These are phyloP conservation scores for Graptemys geographica DNA, from an alignment of 2,797 vertebrate species.

Conservation along the genomic window DNA sequence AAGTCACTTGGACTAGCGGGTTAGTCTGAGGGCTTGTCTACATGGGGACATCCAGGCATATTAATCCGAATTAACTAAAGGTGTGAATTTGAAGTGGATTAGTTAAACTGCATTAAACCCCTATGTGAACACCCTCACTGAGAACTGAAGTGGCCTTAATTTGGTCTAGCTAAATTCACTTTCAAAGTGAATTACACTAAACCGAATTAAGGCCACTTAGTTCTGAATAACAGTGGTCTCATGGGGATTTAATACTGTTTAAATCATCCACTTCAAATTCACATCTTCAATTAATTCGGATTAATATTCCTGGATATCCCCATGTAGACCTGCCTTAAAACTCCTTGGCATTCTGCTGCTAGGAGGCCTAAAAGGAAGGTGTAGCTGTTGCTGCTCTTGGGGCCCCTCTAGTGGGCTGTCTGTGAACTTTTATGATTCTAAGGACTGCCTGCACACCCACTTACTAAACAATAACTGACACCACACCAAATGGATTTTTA, in stretches of 20 bases:
- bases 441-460: neutral
- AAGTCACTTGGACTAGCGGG: too few species aligned
- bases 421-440: neutral
- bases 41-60: too few species aligned
- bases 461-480: neutral
- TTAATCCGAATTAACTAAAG: too few species aligned
- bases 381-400: neutral
- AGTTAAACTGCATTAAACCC: too few species aligned
- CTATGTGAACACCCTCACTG: neutral
- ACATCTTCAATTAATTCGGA: neutral
- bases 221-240: neutral
- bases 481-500: neutral
- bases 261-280: neutral
- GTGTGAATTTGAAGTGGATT: too few species aligned
- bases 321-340: neutral
- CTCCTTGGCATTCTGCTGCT: neutral
- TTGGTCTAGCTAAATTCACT: neutral
- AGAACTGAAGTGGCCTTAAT: neutral
- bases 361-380: neutral
- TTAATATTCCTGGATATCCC: neutral
- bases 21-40: too few species aligned
- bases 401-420: neutral
- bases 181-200: neutral
- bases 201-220: neutral
- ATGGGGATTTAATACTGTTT: neutral